Conservation (phyloP, 1,140 invertebrate species). For the Zaprionus ornatus region DNA sequence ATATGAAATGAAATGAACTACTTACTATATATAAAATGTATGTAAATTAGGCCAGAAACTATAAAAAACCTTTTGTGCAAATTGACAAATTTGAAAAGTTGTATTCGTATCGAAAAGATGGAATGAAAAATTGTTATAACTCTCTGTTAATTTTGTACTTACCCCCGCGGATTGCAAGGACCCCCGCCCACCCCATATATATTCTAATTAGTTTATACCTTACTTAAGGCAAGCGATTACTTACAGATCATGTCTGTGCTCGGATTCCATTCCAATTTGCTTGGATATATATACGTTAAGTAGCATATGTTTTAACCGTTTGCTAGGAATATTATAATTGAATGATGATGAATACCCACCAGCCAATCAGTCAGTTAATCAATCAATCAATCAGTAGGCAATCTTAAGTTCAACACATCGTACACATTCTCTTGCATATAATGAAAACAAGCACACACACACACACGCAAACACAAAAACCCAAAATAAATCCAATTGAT, state of each 20-base stretch:
- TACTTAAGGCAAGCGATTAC: conserved; percentile 29
- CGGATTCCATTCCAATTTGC: not conserved
- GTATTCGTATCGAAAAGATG: not conserved
- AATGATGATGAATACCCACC: conserved; percentile 47
- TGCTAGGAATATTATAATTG: conserved; percentile 26
- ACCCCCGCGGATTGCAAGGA: not conserved
- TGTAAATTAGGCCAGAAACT: conserved; percentile 35
- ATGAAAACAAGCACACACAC: conserved; percentile 23
- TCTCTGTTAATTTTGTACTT: conserved; percentile 37
- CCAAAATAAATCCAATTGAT: conserved; percentile 79
- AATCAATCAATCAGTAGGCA: conserved; percentile 38
- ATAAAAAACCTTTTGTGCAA: conserved; percentile 23
- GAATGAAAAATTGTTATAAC: conserved; percentile 15
- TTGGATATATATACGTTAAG: not conserved
- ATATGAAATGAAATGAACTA: conserved; percentile 34
- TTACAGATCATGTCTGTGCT: conserved; percentile 9
- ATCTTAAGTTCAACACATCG: conserved; percentile 58
- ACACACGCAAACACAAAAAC: conserved; percentile 33
- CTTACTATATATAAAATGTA: conserved; percentile 23
- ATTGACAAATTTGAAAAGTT: conserved; percentile 56
- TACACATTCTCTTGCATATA: conserved; percentile 51
- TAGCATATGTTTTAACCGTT: conserved; percentile 21
- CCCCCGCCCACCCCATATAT: not conserved
- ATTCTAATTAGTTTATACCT: conserved; percentile 20
- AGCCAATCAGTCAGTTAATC: conserved; percentile 44